A percentile compares a stretch with the other conserved stretches of the same genome.
Evolutionary conservation across 2,888 invertebrate species (phyloP).

Genomic region (Steinernema hermaphroditum): DNA sequence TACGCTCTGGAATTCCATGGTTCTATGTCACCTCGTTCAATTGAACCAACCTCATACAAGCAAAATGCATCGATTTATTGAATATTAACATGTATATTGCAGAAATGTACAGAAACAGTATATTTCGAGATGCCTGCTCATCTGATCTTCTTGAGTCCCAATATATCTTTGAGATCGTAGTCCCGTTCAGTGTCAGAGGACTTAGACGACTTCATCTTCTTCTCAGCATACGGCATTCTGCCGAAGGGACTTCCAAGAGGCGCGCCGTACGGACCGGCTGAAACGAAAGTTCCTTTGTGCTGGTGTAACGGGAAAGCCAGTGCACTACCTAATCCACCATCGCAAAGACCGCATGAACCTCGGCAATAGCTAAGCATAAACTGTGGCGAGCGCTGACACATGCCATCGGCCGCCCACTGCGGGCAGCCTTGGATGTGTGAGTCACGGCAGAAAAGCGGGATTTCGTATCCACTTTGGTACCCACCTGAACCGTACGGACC

Average conservation of each 20-base stretch:
- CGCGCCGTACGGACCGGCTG: background rate
- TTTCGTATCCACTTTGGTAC: background rate
- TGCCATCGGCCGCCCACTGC: conserved; percentile 35
- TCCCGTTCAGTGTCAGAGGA: background rate
- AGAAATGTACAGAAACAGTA: conserved; percentile 20
- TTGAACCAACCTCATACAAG: background rate
- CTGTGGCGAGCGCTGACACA: conserved; percentile 36
- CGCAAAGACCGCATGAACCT: conserved; percentile 37
- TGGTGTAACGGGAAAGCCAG: background rate
- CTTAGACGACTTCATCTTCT: conserved; percentile 7
- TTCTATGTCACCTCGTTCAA: too few species aligned
- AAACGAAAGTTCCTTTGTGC: background rate
- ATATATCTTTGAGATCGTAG: conserved; percentile 21
- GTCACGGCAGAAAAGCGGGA: conserved; percentile 35
- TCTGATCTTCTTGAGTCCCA: conserved; percentile 15
- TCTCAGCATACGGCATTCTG: conserved; percentile 10
- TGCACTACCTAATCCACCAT: conserved; percentile 28
- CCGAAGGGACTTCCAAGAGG: background rate
- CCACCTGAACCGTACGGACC: conserved; percentile 15
- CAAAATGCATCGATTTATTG: conserved; percentile 19
- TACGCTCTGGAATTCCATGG: too few species aligned
- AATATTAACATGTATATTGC: background rate
- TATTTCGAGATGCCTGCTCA: background rate
- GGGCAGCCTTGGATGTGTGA: conserved; percentile 40
- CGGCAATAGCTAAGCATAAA: conserved; percentile 39